A percentile compares a stretch with the other conserved stretches of the same genome.
Evolutionary conservation across 2,113 vertebrate genomes (phyloP).

Genomic region (Philantomba maxwellii): DNA sequence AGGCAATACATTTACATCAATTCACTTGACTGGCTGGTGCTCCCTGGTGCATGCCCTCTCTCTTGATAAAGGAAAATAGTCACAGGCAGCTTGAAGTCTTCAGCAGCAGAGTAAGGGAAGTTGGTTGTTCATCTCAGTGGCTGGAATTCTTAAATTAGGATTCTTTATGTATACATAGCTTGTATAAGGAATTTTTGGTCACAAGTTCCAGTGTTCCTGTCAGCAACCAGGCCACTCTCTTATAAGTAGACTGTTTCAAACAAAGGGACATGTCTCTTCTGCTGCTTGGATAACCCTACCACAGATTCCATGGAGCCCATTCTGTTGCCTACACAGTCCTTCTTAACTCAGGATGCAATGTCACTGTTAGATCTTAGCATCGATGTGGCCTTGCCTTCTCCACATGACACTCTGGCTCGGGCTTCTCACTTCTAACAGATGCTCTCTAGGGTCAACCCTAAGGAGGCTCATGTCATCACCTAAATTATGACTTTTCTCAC

Average conservation of each 20-base stretch:
- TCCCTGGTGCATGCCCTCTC: neutral
- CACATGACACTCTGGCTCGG: neutral
- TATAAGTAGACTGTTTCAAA: neutral
- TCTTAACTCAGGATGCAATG: neutral
- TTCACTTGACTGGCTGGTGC: neutral
- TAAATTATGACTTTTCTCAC: neutral
- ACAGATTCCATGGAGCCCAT: neutral
- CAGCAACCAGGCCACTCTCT: neutral
- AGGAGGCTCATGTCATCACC: neutral
- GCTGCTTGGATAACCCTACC: neutral
- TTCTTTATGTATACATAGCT: neutral
- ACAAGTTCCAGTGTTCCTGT: neutral
- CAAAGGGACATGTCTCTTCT: neutral
- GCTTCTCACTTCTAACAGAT: neutral
- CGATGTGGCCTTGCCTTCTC: neutral
- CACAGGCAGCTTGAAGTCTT: neutral
- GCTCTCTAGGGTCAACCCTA: neutral
- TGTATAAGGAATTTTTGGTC: neutral
- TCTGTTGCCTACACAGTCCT: neutral
- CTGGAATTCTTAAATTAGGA: neutral
- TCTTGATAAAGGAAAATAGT: neutral
- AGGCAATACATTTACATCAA: neutral
- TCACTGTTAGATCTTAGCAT: neutral
- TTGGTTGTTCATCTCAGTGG: neutral
- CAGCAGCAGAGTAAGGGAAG: neutral